Evolutionary conservation across 2,888 invertebrate genomes (phyloP), one percentile per base, ranked within the genome.

Genomic region (Ophion costatus): DNA sequence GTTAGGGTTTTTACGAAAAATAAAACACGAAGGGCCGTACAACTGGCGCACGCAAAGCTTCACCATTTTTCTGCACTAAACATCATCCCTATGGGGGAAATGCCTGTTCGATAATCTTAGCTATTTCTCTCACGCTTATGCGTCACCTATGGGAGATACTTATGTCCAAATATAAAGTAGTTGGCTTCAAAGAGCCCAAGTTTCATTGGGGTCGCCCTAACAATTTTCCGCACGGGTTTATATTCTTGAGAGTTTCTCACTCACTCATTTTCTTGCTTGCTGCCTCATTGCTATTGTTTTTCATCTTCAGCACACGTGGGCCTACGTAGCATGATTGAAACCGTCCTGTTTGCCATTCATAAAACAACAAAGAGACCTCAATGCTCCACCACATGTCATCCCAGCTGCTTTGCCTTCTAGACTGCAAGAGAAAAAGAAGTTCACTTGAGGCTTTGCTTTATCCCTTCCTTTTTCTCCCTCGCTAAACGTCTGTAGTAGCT

Each of bases 331-430:
- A 24, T 70, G 61, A 59, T 69, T 69, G 45, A 56, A 56, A 29
- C 61, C 45, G 69, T 78, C 42, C 71, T 63, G 69, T 73, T 56
- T 70, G 63, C 77, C 81, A 84, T 84, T 84, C 84, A 84, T 73
- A 75, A 81, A 84, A 81, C 84, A 73, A 84, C 78, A 84, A 84
- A 80, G 75, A 74, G 51, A 64, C 70, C 71, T 63, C 82, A 67
- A 42, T 33, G 59, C 74, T 59, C 66, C 7, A 69, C 74, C 79
- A 66, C 82, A 59, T 24, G 66, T 67, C 73, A 57, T 61, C 70
- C 84, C 45, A 74, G 45, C 76, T 59, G 66, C 69, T 10, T 57
- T 61, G 63, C n/a, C n/a, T 59, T 70, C 51, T 17, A 33, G 59
- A 22, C n/a, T 73, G 33, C 57, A 24, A 67, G 59, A 78, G 61